Conservation (phyloP, 2,888 invertebrate species). For the Clanis bilineata region DNA sequence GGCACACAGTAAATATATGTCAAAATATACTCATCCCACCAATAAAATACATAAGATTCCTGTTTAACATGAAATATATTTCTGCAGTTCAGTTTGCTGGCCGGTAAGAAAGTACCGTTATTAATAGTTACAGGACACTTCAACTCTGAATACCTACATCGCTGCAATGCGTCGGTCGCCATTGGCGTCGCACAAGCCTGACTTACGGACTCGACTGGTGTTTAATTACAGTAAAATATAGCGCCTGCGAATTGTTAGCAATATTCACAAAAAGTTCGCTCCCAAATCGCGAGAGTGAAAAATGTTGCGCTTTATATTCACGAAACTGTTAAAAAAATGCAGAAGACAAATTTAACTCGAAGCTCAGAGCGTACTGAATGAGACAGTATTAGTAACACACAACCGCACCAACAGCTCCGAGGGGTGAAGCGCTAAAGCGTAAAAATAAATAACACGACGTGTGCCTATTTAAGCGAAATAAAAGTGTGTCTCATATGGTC, state of each 20-base stretch:
- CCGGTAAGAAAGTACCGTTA: no score
- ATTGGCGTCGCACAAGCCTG: background rate
- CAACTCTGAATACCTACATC: background rate
- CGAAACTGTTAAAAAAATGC: constrained; percentile 7
- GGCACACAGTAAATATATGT: no score
- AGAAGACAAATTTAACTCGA: constrained; percentile 3
- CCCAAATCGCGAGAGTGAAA: background rate
- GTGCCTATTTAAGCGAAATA: constrained; percentile 4
- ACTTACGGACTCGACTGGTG: background rate
- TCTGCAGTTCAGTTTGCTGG: no score
- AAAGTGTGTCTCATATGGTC: background rate
- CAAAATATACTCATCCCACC: no score
- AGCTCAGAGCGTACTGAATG: background rate
- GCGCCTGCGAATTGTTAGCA: background rate
- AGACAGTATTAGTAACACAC: background rate
- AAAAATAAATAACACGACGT: constrained; percentile 2
- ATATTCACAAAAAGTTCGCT: background rate
- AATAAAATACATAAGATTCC: no score
- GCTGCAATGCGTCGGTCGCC: background rate
- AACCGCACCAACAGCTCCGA: background rate
- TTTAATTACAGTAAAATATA: constrained; percentile 10
- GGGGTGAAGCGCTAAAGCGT: background rate
- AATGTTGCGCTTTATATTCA: constrained; percentile 7
- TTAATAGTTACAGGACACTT: no score
- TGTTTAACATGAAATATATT: no score